These are phyloP conservation scores for Drosophila micromelanica DNA, from an alignment of 1,140 invertebrate species.

Conservation along the genomic window DNA sequence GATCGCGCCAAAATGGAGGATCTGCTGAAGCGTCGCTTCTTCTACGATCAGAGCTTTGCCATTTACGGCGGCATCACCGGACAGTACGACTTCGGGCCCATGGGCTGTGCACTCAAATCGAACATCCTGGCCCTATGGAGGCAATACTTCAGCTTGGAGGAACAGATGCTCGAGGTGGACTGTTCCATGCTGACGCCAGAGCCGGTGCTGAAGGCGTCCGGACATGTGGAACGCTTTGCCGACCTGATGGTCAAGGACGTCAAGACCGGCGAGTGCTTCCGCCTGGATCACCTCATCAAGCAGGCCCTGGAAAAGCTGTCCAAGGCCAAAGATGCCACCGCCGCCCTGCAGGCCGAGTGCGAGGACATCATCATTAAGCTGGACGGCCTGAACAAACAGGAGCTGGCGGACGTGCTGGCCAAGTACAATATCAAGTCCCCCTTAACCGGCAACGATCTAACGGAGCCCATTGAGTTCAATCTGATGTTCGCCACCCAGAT, in stretches of 20 bases:
- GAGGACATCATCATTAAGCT: constrained; percentile 92
- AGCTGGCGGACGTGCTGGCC: constrained; percentile 93
- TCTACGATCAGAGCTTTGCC: constrained; percentile 99
- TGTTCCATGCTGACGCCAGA: constrained; percentile 99
- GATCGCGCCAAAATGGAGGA: constrained; percentile 98
- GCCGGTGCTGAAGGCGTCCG: constrained; percentile 97
- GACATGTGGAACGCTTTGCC: constrained; percentile 99
- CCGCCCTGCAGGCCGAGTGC: constrained; percentile 90
- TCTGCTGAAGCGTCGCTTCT: constrained; percentile 98
- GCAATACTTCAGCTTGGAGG: constrained; percentile 98
- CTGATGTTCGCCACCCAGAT: constrained; percentile 99
- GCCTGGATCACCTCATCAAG: constrained; percentile 99
- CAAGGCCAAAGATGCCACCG: constrained; percentile 92
- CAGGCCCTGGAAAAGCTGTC: constrained; percentile 95
- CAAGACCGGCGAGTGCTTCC: constrained; percentile 97
- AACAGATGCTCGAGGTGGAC: constrained; percentile 99
- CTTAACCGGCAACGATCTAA: constrained; percentile 96
- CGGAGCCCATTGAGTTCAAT: constrained; percentile 98
- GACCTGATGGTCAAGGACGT: constrained; percentile 99
- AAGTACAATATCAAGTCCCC: constrained; percentile 98
- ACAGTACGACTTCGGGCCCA: constrained; percentile 99
- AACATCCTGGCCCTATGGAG: constrained; percentile 98
- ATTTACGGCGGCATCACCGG: constrained; percentile 98
- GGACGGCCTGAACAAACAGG: constrained; percentile 94
- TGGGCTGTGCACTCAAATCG: constrained; percentile 99